These are phyloP conservation scores for Dasyurus viverrinus DNA, from an alignment of 2,113 vertebrate genomes.

Conservation along the genomic window DNA sequence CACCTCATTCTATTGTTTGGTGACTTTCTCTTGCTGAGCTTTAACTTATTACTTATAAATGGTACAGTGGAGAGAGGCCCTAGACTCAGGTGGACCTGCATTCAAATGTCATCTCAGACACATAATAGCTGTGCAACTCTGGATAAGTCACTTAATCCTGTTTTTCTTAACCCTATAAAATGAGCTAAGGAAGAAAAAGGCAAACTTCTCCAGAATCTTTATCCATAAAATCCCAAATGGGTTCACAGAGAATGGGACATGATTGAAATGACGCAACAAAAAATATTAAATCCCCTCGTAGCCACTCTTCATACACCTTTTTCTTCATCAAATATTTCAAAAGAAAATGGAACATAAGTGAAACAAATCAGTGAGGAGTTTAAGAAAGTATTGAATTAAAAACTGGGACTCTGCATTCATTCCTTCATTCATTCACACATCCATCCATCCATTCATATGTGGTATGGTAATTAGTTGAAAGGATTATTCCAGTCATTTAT, in stretches of 20 bases:
- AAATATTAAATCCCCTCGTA: no score
- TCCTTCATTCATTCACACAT: neutral
- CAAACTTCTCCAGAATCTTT: neutral
- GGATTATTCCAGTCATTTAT: neutral
- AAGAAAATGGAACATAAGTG: neutral
- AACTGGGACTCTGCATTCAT: neutral
- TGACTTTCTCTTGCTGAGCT: neutral
- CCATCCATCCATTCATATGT: neutral
- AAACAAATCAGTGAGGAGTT: neutral
- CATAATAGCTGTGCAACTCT: no score
- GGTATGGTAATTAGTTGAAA: neutral
- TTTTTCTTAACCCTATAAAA: neutral
- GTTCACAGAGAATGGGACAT: neutral
- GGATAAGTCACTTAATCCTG: neutral
- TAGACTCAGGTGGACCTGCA: neutral
- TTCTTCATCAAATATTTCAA: neutral
- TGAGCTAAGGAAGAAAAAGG: neutral
- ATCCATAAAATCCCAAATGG: neutral
- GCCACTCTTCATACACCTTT: neutral
- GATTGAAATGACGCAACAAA: neutral
- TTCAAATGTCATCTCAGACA: neutral
- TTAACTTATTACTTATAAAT: neutral
- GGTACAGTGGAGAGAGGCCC: neutral
- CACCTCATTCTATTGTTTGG: conserved; percentile 6
- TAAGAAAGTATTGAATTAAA: neutral